phyloP scores from a whole-genome alignment of 2,113 vertebrate species.

The Orientallactaga bullata region DNA sequence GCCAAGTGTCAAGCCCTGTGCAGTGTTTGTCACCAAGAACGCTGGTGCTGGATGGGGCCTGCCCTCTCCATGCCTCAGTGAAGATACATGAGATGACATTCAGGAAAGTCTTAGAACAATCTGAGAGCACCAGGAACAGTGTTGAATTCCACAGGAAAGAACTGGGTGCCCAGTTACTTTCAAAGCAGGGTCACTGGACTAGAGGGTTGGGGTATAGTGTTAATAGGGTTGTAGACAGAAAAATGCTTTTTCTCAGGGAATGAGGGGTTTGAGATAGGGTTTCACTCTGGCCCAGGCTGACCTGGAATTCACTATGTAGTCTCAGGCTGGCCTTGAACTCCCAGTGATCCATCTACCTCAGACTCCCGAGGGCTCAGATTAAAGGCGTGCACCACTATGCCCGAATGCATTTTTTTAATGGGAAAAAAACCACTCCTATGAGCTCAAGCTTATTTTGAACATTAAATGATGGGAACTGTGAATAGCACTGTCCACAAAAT shows the following conservation, averaged over 20 bases:
- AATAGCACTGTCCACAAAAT: not conserved
- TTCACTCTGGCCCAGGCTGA: no score
- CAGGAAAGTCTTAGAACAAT: not conserved
- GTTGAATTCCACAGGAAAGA: not conserved
- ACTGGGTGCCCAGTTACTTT: not conserved
- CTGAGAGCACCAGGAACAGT: not conserved
- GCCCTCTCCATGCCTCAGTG: not conserved
- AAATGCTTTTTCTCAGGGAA: no score
- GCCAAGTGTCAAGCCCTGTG: not conserved
- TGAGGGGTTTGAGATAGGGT: no score
- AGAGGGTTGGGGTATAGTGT: not conserved
- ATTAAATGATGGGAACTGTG: not conserved
- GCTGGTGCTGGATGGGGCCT: not conserved
- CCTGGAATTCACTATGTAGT: no score
- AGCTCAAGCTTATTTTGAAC: no score
- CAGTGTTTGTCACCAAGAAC: not conserved
- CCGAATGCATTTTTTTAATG: no score
- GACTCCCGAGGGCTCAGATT: no score
- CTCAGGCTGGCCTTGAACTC: no score
- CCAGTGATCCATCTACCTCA: no score
- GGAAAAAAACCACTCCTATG: no score
- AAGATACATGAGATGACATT: not conserved
- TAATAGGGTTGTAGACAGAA: not conserved
- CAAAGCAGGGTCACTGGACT: not conserved
- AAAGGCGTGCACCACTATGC: no score